Base-by-base conservation (phyloP, 2,888 invertebrate species). In the Allacma fusca region DNA sequence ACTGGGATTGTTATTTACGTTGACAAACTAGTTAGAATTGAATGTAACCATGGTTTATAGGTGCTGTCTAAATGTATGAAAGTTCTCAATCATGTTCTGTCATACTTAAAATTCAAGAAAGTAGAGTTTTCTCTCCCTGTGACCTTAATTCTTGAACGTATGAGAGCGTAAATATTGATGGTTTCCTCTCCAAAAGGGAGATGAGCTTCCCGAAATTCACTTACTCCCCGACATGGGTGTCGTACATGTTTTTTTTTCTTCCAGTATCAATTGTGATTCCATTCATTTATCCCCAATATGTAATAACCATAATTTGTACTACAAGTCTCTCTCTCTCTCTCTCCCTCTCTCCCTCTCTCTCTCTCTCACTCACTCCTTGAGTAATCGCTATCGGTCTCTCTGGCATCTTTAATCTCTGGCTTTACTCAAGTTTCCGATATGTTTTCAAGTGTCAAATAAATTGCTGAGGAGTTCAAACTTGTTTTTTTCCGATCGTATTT, bases 361-460 rank as follows among this genome's bases (percentile, higher is more conserved):
- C 19, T 65, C 13, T n/a, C n/a, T n/a, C 0, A 24, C 5, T 34
- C 5, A 9, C 50, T 50, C 9, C 50, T 19, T 50, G 50, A 50
- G 2, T 50, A 50, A 50, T n/a, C 16, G 50, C 50, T 50, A 50
- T 50, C 50, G 50, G 50, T 50, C 50, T 50, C 50, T 16, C 9
- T 62, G 62, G 62, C 62, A 23, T 26, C 62, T 62, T 50, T 28
- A 64, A 40, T 62, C 43, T 67, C 74, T 43, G 43, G 57, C 34
- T 64, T 21, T 40, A 40, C 43, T 23, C 62, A 62, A 62, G 19
- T 24, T 62, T 67, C 71, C 21, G 69, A 75, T 71, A 40, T 70
- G 70, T 75, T 75, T 68, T 68, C 26, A 75, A 68, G 70, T 70
- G 69, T 70, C 64, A 68, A 68, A 69, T 75, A 75, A 75, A 69